Conservation (phyloP, 2,797 vertebrate species). For the Sebastes oblongus region DNA sequence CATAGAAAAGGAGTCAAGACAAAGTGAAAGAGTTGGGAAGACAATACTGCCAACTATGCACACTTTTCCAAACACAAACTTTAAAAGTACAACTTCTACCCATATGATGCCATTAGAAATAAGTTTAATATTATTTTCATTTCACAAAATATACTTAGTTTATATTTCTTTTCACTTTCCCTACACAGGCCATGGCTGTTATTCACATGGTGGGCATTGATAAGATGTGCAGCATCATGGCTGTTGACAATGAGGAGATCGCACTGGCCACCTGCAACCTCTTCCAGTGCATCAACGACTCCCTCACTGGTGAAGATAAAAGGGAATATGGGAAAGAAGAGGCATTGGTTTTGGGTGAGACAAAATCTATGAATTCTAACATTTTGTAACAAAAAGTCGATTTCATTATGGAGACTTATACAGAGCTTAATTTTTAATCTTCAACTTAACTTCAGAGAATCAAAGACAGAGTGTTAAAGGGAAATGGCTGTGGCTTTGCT, state of each 20-base stretch:
- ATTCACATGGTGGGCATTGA: slow-evolving; percentile 86
- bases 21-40: neutral
- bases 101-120: neutral
- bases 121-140: neutral
- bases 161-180: neutral
- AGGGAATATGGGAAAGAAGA: slow-evolving; percentile 91
- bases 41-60: neutral
- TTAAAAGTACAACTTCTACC: neutral
- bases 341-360: slow-evolving; percentile 90
- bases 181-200: slow-evolving; percentile 88
- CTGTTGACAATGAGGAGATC: slow-evolving; percentile 89
- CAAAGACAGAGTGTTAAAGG: neutral
- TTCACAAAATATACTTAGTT: neutral
- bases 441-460: neutral
- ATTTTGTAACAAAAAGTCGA: neutral
- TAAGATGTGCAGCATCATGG: slow-evolving; percentile 92
- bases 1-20: neutral
- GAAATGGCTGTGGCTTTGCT: neutral
- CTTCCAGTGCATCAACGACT: slow-evolving; percentile 91
- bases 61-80: neutral
- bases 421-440: neutral
- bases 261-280: slow-evolving; percentile 90
- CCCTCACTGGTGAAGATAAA: slow-evolving; percentile 88
- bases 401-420: neutral
- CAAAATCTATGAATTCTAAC: neutral